These are phyloP conservation scores for Gasteruption jaculator DNA, from an alignment of 2,888 invertebrate species.

Conservation along the genomic window DNA sequence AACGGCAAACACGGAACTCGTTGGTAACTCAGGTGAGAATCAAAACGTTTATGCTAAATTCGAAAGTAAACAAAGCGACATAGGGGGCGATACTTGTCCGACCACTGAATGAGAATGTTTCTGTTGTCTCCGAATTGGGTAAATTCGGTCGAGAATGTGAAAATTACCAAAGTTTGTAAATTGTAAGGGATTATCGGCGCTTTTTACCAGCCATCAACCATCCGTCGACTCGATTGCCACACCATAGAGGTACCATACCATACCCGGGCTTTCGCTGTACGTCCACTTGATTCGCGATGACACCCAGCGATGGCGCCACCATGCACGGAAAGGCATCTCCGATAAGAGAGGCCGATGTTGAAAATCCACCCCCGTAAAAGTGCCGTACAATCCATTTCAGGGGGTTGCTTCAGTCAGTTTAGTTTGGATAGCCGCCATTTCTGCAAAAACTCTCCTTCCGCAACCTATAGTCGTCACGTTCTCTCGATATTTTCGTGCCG, in stretches of 20 bases:
- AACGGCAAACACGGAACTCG: conserved; percentile 43
- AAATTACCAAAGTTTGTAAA: no score
- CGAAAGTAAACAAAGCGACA: background rate
- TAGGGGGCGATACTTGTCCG: background rate
- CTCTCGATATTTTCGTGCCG: no score
- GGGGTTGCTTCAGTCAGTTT: conserved; percentile 30
- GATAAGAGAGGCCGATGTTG: conserved; percentile 20
- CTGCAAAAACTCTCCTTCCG: conserved; percentile 41
- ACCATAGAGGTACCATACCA: no score
- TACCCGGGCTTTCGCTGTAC: no score
- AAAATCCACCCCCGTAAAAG: conserved; percentile 30
- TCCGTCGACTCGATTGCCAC: no score
- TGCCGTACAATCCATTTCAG: no score
- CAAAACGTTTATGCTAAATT: conserved; percentile 1
- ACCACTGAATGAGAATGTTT: no score
- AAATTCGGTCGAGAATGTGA: background rate
- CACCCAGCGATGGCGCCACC: conserved; percentile 34
- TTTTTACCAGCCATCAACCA: no score
- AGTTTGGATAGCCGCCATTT: conserved; percentile 45
- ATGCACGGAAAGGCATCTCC: conserved; percentile 23
- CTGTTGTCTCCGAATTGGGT: no score
- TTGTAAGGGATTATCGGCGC: no score
- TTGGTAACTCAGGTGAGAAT: conserved; percentile 33
- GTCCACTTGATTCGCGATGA: no score
- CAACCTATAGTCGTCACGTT: conserved; percentile 30